phyloP scores from a whole-genome alignment of 2,113 vertebrate genomes.

The Scalopus aquaticus region DNA sequence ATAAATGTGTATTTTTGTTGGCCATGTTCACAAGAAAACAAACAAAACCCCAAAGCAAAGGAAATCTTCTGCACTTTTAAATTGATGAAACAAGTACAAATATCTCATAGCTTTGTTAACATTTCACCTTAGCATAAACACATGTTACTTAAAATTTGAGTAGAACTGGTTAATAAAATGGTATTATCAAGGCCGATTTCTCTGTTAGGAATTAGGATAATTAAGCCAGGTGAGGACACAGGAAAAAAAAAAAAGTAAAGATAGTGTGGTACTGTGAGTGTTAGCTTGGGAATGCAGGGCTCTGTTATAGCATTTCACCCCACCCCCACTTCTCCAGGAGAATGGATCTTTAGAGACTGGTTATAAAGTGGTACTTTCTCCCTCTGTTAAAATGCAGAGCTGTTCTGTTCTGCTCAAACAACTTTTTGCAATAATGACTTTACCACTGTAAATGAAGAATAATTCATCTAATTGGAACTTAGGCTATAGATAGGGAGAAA shows the following conservation, averaged over 20 bases:
- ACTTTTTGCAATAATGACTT: constrained; percentile 45
- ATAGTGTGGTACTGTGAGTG: neutral
- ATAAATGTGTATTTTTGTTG: neutral
- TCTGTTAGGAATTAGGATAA: neutral
- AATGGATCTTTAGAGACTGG: neutral
- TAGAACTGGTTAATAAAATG: neutral
- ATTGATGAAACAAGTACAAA: neutral
- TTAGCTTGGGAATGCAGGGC: neutral
- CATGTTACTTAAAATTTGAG: neutral
- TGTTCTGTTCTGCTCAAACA: constrained; percentile 42
- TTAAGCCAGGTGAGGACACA: neutral
- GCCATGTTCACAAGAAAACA: neutral
- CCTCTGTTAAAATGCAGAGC: constrained; percentile 43
- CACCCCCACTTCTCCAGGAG: neutral
- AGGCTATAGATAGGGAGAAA: constrained; percentile 41
- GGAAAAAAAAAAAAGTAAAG: neutral
- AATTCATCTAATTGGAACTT: constrained; percentile 70
- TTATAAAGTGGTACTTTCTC: neutral
- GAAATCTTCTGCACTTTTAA: neutral
- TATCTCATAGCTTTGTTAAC: neutral
- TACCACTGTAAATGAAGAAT: constrained; percentile 45
- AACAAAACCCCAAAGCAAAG: neutral
- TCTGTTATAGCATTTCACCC: neutral
- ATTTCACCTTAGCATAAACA: constrained; percentile 38
- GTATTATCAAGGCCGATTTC: neutral